Evolutionary conservation across 2,113 vertebrate species (phyloP), one percentile per base, ranked within the genome.

Genomic region (Dendropsophus ebraccatus): DNA sequence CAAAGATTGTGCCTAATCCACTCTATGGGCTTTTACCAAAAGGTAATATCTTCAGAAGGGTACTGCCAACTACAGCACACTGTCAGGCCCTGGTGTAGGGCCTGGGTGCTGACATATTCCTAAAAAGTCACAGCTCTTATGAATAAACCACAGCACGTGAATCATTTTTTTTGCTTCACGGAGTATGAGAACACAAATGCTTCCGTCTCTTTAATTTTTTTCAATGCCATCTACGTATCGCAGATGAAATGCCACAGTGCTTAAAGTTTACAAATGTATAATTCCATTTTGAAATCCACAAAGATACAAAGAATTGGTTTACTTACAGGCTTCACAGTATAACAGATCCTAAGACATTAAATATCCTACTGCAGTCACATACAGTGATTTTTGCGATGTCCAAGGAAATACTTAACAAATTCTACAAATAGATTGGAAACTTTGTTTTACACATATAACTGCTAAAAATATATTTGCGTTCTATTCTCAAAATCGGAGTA

Each of bases 241-340:
- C 56, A 87, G 77, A 79, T 86, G 7, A 89, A 88, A 89, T 79
- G 88, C 75, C 77, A 80, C 85, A 87, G 88, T 45, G 86, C 52
- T 12, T 72, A 52, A 88, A 86, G 77, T 87, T 85, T 73, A 81
- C 32, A 47, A 21, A 19, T n/a, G 76, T 82, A 81, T 58, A 82
- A 0, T 30, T 87, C 81, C 82, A 7, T 67, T 85, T 87, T 69
- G 45, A 84, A 45, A 79, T 73, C 83, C 87, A 85, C 87, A 70
- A 88, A 65, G 75, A 35, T 28, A 73, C 32, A 88, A 70, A 78
- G 60, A 87, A 37, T 86, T 89, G 45, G 28, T 84, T 88, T 16
- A 72, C 75, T 81, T 74, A 30, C 49, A 60, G 19, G 23, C 81
- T 87, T 84, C 56, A 88, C 58, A 89, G 76, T 87, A 85, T 65